These are phyloP conservation scores for Nebria salina DNA, from an alignment of 2,888 invertebrate species.

Conservation along the genomic window DNA sequence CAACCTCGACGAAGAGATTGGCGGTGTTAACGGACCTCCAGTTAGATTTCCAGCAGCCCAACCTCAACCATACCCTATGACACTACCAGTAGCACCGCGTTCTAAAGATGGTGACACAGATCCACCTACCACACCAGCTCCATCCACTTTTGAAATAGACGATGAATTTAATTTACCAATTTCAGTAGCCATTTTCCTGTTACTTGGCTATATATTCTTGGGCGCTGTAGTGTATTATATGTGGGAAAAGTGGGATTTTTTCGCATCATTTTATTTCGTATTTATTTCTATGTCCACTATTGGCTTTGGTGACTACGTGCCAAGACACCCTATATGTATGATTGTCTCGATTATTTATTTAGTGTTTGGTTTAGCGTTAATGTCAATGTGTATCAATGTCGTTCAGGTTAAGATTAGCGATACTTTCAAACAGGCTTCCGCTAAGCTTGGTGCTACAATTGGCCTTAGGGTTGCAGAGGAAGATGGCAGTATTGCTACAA, in stretches of 20 bases:
- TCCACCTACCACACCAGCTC: conserved; percentile 80
- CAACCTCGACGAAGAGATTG: conserved; percentile 66
- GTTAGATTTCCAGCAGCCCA: conserved; percentile 48
- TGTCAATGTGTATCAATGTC: conserved; percentile 97
- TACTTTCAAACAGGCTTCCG: conserved; percentile 85
- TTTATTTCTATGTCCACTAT: conserved; percentile 98
- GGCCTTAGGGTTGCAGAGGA: conserved; percentile 79
- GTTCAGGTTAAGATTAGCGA: conserved; percentile 85
- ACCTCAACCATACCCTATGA: conserved; percentile 51
- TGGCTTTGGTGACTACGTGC: conserved; percentile 94
- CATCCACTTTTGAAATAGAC: conserved; percentile 81
- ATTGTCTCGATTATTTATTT: conserved; percentile 92
- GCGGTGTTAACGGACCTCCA: conserved; percentile 51
- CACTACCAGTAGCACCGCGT: conserved; percentile 25
- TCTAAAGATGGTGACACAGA: conserved; percentile 59
- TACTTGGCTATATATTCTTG: conserved; percentile 85
- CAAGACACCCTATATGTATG: conserved; percentile 87
- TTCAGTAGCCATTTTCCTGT: conserved; percentile 84
- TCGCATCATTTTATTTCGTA: conserved; percentile 95
- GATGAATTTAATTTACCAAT: conserved; percentile 96
- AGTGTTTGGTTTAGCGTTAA: conserved; percentile 92
- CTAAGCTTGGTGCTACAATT: conserved; percentile 85
- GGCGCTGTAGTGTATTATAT: conserved; percentile 83
- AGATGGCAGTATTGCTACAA: conserved; percentile 63
- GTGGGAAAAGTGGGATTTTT: conserved; percentile 89